These are phyloP conservation scores for Dicrostonyx torquatus DNA, from an alignment of 2,797 vertebrate species.

Conservation along the genomic window DNA sequence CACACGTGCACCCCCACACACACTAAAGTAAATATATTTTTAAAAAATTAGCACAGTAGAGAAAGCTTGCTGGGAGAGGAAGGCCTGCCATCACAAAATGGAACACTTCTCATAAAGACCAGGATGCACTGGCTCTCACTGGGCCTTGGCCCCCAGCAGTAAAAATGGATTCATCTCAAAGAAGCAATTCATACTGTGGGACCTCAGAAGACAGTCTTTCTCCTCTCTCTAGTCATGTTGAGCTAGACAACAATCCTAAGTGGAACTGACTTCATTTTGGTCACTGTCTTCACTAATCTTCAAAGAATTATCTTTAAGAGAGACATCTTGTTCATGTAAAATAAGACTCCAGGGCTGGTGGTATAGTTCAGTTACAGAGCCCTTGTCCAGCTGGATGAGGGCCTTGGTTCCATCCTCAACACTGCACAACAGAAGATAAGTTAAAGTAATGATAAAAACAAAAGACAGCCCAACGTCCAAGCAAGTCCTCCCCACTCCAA, in stretches of 20 bases:
- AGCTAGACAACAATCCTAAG: neutral
- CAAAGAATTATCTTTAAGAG: conserved; percentile 40
- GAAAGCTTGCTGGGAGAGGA: neutral
- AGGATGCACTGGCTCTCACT: neutral
- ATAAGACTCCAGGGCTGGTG: neutral
- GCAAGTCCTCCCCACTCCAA: neutral
- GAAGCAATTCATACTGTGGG: neutral
- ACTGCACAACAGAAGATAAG: neutral
- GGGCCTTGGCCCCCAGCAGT: neutral
- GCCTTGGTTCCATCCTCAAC: neutral
- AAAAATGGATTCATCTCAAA: neutral
- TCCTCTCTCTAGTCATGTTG: neutral
- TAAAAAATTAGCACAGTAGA: neutral
- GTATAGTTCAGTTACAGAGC: neutral
- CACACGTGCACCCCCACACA: neutral
- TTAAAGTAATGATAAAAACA: neutral
- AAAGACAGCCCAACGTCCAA: conserved; percentile 26
- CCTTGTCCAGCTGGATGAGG: neutral
- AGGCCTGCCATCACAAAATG: neutral
- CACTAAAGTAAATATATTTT: neutral
- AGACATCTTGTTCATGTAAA: neutral
- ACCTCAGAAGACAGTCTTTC: neutral
- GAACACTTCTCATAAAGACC: rapidly evolving
- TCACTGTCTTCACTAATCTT: neutral
- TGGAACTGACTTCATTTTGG: conserved; percentile 30